Conservation (phyloP, 2,113 vertebrate species). For the Myotis brandtii region DNA sequence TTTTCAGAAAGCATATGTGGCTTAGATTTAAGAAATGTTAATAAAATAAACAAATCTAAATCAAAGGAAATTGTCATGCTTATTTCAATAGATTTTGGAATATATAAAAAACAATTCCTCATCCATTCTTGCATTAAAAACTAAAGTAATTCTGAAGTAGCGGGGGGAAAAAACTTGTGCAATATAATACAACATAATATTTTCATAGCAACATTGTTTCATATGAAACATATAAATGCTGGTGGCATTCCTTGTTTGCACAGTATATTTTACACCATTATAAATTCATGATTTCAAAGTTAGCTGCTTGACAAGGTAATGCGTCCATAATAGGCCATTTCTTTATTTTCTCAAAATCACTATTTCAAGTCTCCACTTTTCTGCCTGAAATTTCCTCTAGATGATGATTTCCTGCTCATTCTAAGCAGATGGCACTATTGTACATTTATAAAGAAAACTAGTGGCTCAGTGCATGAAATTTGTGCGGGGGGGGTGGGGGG, state of each 20-base stretch:
- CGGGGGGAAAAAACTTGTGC: not conserved
- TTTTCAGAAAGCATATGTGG: not conserved
- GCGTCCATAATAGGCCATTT: not conserved
- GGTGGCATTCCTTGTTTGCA: not conserved
- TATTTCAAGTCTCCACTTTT: not conserved
- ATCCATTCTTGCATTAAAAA: not conserved
- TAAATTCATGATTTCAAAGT: constrained; percentile 39
- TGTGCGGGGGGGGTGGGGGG: too few relatives aligned
- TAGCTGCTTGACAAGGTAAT: constrained; percentile 2
- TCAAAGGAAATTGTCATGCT: not conserved
- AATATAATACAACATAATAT: not conserved
- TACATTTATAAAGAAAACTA: not conserved
- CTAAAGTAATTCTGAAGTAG: not conserved
- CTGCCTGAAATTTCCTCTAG: not conserved
- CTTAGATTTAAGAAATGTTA: not conserved
- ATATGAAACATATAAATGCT: not conserved
- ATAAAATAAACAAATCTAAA: not conserved
- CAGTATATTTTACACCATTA: not conserved
- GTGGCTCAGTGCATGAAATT: too few relatives aligned
- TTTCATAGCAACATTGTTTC: constrained; percentile 3
- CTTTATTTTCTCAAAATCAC: not conserved
- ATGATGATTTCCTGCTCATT: not conserved
- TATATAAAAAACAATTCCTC: not conserved
- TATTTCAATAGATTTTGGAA: constrained; percentile 24
- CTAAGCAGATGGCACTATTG: not conserved